Evolutionary conservation across 2,113 vertebrate genomes (phyloP).

Genomic region (Apodemus speciosus): DNA sequence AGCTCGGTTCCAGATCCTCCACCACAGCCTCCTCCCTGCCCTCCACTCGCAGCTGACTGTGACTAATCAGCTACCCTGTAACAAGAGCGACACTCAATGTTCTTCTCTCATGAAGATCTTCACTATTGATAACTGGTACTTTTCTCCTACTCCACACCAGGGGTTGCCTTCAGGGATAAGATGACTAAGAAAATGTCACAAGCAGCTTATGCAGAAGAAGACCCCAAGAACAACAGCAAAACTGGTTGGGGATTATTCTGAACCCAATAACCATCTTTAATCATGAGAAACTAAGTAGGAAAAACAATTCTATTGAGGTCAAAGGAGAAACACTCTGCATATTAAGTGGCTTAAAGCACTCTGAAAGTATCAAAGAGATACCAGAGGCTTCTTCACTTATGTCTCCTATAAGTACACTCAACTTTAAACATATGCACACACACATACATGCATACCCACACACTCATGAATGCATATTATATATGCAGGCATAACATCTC

Average conservation of each 20-base stretch:
- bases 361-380: background rate
- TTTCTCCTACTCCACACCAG: slow-evolving; percentile 10
- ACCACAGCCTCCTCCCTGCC: background rate
- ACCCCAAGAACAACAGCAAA: background rate
- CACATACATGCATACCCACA: background rate
- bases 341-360: slow-evolving; percentile 5
- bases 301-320: slow-evolving; percentile 24
- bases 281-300: background rate
- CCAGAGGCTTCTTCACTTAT: background rate
- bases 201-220: slow-evolving; percentile 3
- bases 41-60: background rate
- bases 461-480: background rate
- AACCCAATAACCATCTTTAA: background rate
- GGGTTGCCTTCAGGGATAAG: background rate
- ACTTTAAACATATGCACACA: background rate
- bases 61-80: background rate
- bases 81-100: background rate
- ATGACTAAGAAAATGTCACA: slow-evolving; percentile 9
- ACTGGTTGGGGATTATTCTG: background rate
- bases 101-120: slow-evolving; percentile 18
- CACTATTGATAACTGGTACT: background rate
- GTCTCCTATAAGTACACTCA: background rate
- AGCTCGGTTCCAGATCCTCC: background rate
- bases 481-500: background rate
- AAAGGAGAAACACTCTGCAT: slow-evolving; percentile 34